These are phyloP conservation scores for Brachynemurus nebulosus DNA, from an alignment of 2,888 invertebrate species.

Conservation along the genomic window DNA sequence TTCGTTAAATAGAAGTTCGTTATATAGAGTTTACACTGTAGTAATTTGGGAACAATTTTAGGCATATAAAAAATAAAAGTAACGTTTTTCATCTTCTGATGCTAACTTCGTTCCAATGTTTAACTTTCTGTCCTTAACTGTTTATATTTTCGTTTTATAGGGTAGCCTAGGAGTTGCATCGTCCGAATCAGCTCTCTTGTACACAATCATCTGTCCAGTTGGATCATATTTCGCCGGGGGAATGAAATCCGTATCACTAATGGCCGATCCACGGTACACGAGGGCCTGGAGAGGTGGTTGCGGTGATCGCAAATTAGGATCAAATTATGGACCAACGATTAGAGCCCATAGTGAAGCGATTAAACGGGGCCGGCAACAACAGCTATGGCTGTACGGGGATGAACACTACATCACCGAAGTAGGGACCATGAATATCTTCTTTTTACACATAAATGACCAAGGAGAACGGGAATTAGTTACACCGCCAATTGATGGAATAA, in stretches of 20 bases:
- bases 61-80: too few relatives aligned
- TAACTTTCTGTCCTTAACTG: too few relatives aligned
- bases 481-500: slow-evolving; percentile 85
- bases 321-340: slow-evolving; percentile 82
- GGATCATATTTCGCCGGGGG: slow-evolving; percentile 78
- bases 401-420: slow-evolving; percentile 92
- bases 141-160: slow-evolving; percentile 40
- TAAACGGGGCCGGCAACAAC: slow-evolving; percentile 76
- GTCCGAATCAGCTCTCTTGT: slow-evolving; percentile 79
- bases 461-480: slow-evolving; percentile 89
- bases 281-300: slow-evolving; percentile 88
- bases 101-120: too few relatives aligned
- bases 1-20: too few relatives aligned
- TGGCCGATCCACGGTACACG: slow-evolving; percentile 82
- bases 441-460: slow-evolving; percentile 71
- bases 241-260: slow-evolving; percentile 62
- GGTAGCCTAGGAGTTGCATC: slow-evolving; percentile 83
- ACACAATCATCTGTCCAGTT: slow-evolving; percentile 83
- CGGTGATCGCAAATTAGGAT: slow-evolving; percentile 91
- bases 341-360: slow-evolving; percentile 66
- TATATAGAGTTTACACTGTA: too few relatives aligned
- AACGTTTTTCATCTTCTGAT: too few relatives aligned
- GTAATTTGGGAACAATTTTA: too few relatives aligned
- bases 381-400: slow-evolving; percentile 90
- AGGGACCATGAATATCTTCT: slow-evolving; percentile 96